phyloP scores from a whole-genome alignment of 37 sponge, comb jelly and placozoan species.

The Mnemiopsis leidyi region DNA sequence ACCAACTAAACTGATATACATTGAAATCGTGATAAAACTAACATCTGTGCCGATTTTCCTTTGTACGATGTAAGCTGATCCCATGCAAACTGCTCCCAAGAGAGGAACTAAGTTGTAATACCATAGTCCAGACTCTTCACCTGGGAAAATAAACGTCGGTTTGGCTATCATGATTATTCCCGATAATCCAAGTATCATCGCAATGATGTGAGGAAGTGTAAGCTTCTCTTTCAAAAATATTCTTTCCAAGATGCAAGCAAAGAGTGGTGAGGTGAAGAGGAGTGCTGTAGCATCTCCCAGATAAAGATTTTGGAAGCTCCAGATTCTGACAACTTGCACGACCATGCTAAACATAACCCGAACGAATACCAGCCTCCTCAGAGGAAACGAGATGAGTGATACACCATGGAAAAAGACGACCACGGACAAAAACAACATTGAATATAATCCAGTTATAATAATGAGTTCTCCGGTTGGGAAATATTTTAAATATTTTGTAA shows the following conservation, averaged over 20 bases:
- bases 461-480: not conserved
- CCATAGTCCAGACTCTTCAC: not conserved
- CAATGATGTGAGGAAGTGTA: not conserved
- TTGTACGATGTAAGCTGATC: not conserved
- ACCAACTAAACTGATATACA: not conserved
- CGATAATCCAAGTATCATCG: not conserved
- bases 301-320: not conserved
- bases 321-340: not conserved
- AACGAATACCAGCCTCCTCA: not conserved
- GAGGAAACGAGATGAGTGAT: not conserved
- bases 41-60: not conserved
- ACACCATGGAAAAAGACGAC: not conserved
- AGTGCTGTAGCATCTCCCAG: conserved; percentile 28
- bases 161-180: not conserved
- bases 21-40: not conserved
- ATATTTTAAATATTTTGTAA: not conserved
- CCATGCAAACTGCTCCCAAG: not conserved
- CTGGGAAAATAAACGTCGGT: not conserved
- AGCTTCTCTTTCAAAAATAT: not conserved
- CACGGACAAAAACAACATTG: not conserved
- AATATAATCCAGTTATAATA: not conserved
- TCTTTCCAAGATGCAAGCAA: not conserved
- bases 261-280: not conserved
- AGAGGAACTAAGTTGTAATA: not conserved
- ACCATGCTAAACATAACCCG: not conserved